These are phyloP conservation scores for Falco rusticolus DNA, from an alignment of 2,797 vertebrate species.

Conservation along the genomic window DNA sequence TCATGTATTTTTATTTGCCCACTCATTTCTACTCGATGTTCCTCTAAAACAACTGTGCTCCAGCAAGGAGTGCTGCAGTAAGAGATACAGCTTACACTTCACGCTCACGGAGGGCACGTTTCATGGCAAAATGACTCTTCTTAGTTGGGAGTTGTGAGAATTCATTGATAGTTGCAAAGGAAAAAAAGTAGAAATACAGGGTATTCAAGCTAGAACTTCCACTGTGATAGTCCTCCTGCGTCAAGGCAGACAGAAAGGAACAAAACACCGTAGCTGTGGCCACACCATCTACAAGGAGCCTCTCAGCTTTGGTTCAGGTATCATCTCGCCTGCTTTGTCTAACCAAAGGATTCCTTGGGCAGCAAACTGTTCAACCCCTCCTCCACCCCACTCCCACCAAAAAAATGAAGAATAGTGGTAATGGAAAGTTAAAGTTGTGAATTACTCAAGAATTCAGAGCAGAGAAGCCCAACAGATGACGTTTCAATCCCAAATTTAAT, in stretches of 20 bases:
- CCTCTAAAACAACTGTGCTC: not conserved
- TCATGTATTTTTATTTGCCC: not conserved
- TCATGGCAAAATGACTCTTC: not conserved
- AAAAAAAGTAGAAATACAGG: not conserved
- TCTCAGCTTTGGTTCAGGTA: not conserved
- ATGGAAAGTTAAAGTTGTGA: not conserved
- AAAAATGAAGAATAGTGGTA: not conserved
- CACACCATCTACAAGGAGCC: not conserved
- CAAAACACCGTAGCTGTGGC: not conserved
- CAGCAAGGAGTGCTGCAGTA: not conserved
- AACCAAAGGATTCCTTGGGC: not conserved
- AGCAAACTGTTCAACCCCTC: not conserved
- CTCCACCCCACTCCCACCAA: not conserved
- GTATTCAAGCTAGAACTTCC: not conserved
- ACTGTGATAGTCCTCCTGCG: not conserved
- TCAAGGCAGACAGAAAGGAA: not conserved
- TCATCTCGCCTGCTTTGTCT: not conserved
- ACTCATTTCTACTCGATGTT: not conserved
- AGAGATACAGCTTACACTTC: not conserved
- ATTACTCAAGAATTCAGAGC: not conserved
- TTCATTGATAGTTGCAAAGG: not conserved
- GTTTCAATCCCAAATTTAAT: not conserved
- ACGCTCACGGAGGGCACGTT: fast-evolving
- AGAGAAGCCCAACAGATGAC: not conserved
- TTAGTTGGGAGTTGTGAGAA: not conserved